Percentiles rank a stretch among this genome's conserved stretches.
Conservation (phyloP, 2,888 invertebrate genomes). For the Ormyrus rosae region DNA sequence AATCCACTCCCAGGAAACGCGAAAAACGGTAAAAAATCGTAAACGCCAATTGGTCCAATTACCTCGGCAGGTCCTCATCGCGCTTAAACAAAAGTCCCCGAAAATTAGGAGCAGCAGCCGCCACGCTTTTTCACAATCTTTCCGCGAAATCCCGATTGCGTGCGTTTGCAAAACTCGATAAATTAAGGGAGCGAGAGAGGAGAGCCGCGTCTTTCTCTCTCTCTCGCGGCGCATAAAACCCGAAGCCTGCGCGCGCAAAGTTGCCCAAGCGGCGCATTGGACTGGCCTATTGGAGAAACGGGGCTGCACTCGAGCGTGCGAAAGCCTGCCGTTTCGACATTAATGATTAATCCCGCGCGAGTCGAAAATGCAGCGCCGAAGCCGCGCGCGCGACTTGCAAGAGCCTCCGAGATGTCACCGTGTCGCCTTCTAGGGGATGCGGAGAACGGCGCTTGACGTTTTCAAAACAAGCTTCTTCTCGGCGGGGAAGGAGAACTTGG, state of each 20-base stretch:
- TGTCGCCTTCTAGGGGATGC: constrained; percentile 12
- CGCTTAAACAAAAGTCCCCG: neutral
- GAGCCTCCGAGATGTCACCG: constrained; percentile 18
- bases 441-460: too few species aligned
- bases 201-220: constrained; percentile 23
- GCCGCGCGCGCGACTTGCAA: neutral
- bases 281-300: constrained; percentile 37
- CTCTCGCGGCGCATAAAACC: neutral
- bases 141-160: constrained; percentile 14
- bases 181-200: constrained; percentile 59
- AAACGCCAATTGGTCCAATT: neutral
- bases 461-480: too few species aligned
- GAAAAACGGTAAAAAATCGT: neutral
- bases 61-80: neutral
- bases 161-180: constrained; percentile 60
- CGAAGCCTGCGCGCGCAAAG: neutral
- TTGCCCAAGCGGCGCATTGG: constrained; percentile 31
- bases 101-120: too few species aligned
- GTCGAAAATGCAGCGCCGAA: constrained; percentile 13
- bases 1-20: neutral
- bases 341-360: constrained; percentile 55
- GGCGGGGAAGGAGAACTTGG: too few species aligned
- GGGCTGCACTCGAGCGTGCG: constrained; percentile 48
- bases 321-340: constrained; percentile 51
- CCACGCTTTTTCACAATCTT: too few species aligned